Evolutionary conservation across 2,113 vertebrate species (phyloP), one percentile per base, ranked within the genome.

Genomic region (Pipa parva): DNA sequence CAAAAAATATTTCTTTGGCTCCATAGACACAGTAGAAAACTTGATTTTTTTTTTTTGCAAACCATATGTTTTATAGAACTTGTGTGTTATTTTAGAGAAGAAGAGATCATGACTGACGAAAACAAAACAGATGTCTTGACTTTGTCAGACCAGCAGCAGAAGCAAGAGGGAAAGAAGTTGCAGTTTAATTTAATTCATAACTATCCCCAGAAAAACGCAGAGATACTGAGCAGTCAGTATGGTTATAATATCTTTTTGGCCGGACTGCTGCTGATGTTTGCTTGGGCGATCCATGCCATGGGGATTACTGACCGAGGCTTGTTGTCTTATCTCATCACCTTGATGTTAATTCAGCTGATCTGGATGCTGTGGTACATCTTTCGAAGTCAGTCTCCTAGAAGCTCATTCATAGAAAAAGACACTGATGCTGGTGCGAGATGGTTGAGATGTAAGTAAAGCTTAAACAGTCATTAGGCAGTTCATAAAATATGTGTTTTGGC

Each of bases 321-420:
- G 76, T 82, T 97, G 48, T 81, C 91, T 63, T 90, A 92, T 54
- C 82, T 97, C 66, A 91, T 89, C 54, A 85, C 89, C 21, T 88
- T 98, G 70, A 96, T 98, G 93, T 80, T 92, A 37, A 81, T 97
- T 59, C 97, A 98, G 87, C 79, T 97, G 77, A 64, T 89, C 46
- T 98, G 95, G 97, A 97, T 98, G 97, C 78, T 94, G 72, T 97
- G 94, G 93, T 97, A 96, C 87, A 86, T 91, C 64, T 83, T 90
- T 77, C 87, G 88, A 72, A 88, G 90, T 77, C 76, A 83, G 72
- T 84, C 84, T 12, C 89, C 83, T 52, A 87, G 84, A 60, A 85
- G 83, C 70, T 62, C 86, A 42, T 75, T 85, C 60, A 84, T 80
- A 0, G 93, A 85, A 67, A 96, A 90, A 72, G 93, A 95, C 71